Conservation (phyloP, 35 echinoderm and acorn worm species). For the Apostichopus japonicus region DNA sequence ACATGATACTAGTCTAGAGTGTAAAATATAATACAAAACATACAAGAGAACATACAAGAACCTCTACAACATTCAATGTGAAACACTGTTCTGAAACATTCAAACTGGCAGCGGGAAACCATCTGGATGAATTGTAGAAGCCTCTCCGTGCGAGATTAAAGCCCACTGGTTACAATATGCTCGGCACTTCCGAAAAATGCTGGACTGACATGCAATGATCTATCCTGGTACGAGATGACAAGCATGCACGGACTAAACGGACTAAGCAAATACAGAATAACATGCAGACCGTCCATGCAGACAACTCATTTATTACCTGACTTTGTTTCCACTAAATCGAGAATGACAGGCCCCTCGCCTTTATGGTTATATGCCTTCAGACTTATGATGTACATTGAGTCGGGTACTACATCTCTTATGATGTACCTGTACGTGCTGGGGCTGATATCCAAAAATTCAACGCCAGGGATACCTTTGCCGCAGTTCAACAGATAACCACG, state of each 20-base stretch:
- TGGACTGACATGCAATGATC: neutral
- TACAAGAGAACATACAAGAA: no score
- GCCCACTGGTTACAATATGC: no score
- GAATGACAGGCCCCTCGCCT: constrained; percentile 70
- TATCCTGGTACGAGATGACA: neutral
- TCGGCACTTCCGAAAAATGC: no score
- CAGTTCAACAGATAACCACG: constrained; percentile 80
- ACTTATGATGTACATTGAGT: constrained; percentile 75
- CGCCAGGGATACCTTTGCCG: constrained; percentile 70
- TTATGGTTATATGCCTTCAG: constrained; percentile 78
- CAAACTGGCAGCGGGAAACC: no score
- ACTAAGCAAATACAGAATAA: neutral
- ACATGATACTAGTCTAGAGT: no score
- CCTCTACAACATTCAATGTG: no score
- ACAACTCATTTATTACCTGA: neutral
- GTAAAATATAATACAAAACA: no score
- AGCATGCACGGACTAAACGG: neutral
- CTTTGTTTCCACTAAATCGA: constrained; percentile 54
- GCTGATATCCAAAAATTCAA: neutral
- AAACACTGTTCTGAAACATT: no score
- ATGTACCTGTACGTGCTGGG: constrained; percentile 24
- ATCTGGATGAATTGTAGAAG: no score
- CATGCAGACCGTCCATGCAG: neutral
- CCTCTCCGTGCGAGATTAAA: no score
- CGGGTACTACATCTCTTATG: constrained; percentile 60